Base-by-base conservation (phyloP, 2,888 invertebrate species). In the Trisateles emortualis region DNA sequence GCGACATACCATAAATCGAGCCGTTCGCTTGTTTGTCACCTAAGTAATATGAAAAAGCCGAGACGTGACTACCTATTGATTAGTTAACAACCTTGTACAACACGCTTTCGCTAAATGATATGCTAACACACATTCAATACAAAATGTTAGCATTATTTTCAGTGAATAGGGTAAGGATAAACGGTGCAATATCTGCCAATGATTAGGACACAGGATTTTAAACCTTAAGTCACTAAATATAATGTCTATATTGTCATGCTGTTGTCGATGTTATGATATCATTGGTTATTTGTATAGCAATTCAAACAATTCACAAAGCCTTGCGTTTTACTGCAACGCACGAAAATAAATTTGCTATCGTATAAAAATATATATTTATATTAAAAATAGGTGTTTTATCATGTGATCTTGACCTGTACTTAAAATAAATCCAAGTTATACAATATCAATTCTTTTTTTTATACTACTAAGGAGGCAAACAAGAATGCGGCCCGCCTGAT, bases 71-170 rank as follows among this genome's bases (percentile, higher is more conserved):
- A 74, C 75, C 62, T 68, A 78, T 76, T 63, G 68, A 78, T 79
- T 75, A 61, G 58, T 72, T 70, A 75, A 74, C 72, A 80, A 58
- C 86, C 87, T 88, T 86, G 83, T 68, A 61, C 55, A 67, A 81
- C 87, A 87, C 84, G 87, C 76, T 83, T 83, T 84, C 75, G 81
- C 80, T 85, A 83, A 87, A 80, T 68, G 68, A 70, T 76, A 76
- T 76, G 78, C 74, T 78, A 85, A 86, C 80, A 55, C 50, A 60
- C 33, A 57, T 50, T 40, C 33, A 51, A 59, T 44, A 55, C 24
- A 50, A 50, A 35, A 35, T 38, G 33, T 52, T 58, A 52, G 43
- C 41, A 38, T 26, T 60, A 67, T 62, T 62, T 55, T 54, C 47
- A 59, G 58, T 50, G 53, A 58, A 65, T 53, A 62, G 50, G 47